Percentiles rank a stretch among this genome's conserved stretches.
phyloP scores from a whole-genome alignment of 2,888 invertebrate genomes.

The Dolichomitus sp. region DNA sequence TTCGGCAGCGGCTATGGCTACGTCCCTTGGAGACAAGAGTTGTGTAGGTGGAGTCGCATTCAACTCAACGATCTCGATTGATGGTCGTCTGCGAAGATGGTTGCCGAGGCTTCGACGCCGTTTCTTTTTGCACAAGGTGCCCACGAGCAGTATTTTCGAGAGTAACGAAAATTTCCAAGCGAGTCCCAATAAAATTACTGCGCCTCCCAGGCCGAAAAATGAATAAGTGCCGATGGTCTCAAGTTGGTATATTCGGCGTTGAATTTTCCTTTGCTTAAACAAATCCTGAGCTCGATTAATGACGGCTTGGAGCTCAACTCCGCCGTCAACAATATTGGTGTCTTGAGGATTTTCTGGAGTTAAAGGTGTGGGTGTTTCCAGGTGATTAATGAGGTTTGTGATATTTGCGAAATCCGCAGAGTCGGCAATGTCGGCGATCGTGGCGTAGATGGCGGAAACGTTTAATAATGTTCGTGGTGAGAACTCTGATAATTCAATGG shows the following conservation, averaged over 20 bases:
- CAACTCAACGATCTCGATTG: no score
- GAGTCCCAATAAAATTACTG: neutral
- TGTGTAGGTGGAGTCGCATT: no score
- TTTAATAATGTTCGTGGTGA: neutral
- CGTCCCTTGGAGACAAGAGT: no score
- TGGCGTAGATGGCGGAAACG: neutral
- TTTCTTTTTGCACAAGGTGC: no score
- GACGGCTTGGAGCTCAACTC: slow-evolving; percentile 1
- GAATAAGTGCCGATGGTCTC: neutral
- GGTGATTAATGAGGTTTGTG: neutral
- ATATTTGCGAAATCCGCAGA: neutral
- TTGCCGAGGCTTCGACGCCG: no score
- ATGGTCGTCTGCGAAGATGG: no score
- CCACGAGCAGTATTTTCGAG: neutral
- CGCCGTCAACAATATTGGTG: neutral
- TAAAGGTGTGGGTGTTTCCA: neutral
- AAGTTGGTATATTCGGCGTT: neutral
- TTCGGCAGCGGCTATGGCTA: no score
- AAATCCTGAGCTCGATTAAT: slow-evolving; percentile 8
- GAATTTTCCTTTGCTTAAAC: neutral
- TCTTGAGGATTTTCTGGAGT: neutral
- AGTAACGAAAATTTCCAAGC: neutral
- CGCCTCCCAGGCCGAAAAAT: neutral
- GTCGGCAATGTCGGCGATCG: neutral
- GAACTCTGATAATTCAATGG: neutral